phyloP scores from a whole-genome alignment of 2,888 invertebrate species.

The Euzophera pinguis region DNA sequence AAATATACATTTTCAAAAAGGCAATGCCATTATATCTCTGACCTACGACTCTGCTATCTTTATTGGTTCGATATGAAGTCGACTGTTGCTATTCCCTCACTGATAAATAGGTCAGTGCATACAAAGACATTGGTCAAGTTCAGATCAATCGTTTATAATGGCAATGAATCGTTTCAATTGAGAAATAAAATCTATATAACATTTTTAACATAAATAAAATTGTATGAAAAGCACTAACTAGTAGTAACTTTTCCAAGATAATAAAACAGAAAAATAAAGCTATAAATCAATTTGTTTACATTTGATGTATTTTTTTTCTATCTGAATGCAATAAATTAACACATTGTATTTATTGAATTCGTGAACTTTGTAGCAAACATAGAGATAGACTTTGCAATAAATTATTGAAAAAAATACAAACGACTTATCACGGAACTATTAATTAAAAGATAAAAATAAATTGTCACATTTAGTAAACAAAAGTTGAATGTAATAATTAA shows the following conservation, averaged over 20 bases:
- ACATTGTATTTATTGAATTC: constrained; percentile 42
- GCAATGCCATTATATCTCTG: constrained; percentile 64
- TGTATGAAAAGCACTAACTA: no score
- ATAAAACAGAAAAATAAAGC: constrained; percentile 10
- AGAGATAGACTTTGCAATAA: constrained; percentile 36
- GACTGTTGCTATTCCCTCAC: constrained; percentile 33
- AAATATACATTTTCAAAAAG: constrained; percentile 59
- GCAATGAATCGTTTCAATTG: constrained; percentile 11
- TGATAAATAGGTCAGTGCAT: constrained; percentile 70
- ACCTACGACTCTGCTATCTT: constrained; percentile 53
- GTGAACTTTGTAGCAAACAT: constrained; percentile 29
- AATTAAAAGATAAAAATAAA: constrained; percentile 47
- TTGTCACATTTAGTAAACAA: constrained; percentile 48
- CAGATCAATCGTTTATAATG: constrained; percentile 34
- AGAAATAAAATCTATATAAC: background rate
- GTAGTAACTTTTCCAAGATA: no score
- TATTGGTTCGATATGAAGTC: constrained; percentile 50
- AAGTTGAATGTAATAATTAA: constrained; percentile 53
- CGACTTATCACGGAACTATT: constrained; percentile 33
- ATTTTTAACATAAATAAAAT: constrained; percentile 9
- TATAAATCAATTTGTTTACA: constrained; percentile 8
- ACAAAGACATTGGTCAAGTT: constrained; percentile 67
- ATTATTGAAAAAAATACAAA: constrained; percentile 42
- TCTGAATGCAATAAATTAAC: constrained; percentile 34
- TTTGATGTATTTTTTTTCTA: constrained; percentile 10